A percentile compares a stretch with the other conserved stretches of the same genome.
phyloP scores from a whole-genome alignment of 1,140 invertebrate species.

The Drosophila miranda region DNA sequence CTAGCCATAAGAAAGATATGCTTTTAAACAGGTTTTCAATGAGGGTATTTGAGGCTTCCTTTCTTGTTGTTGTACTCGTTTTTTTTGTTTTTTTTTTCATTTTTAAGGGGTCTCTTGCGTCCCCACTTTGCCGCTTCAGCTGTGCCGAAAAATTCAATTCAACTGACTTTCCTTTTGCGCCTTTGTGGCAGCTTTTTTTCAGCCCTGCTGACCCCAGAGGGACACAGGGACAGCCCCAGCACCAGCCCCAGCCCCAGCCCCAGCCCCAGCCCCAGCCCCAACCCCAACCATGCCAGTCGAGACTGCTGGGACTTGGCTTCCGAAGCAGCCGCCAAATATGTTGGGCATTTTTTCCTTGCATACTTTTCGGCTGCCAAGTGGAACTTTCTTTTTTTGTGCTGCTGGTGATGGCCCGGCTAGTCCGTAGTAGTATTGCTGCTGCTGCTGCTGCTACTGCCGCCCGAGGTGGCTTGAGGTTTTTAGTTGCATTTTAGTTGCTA shows the following conservation, averaged over 20 bases:
- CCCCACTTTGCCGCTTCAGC: conserved; percentile 64
- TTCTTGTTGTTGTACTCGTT: neutral
- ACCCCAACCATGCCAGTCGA: neutral
- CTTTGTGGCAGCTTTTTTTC: conserved; percentile 57
- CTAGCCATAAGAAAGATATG: too few relatives aligned
- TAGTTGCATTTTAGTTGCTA: conserved; percentile 75
- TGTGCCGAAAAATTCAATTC: conserved; percentile 74
- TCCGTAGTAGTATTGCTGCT: conserved; percentile 30
- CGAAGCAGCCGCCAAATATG: conserved; percentile 67
- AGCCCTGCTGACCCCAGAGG: conserved; percentile 33
- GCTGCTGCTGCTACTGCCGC: conserved; percentile 23
- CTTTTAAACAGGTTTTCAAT: conserved; percentile 1
- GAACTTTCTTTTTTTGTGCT: conserved; percentile 24
- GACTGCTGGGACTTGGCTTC: conserved; percentile 16
- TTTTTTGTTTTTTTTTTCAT: neutral
- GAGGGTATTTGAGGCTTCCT: conserved; percentile 19
- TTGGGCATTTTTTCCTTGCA: conserved; percentile 70
- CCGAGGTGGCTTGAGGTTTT: conserved; percentile 73
- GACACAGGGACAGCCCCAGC: conserved; percentile 1
- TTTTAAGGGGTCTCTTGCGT: conserved; percentile 39
- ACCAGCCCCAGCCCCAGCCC: neutral
- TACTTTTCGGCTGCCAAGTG: conserved; percentile 72
- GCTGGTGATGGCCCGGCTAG: conserved; percentile 11
- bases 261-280: neutral
- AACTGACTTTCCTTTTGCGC: conserved; percentile 65